Evolutionary conservation across 2,888 invertebrate species (phyloP).

Genomic region (Macroteleia sp.): DNA sequence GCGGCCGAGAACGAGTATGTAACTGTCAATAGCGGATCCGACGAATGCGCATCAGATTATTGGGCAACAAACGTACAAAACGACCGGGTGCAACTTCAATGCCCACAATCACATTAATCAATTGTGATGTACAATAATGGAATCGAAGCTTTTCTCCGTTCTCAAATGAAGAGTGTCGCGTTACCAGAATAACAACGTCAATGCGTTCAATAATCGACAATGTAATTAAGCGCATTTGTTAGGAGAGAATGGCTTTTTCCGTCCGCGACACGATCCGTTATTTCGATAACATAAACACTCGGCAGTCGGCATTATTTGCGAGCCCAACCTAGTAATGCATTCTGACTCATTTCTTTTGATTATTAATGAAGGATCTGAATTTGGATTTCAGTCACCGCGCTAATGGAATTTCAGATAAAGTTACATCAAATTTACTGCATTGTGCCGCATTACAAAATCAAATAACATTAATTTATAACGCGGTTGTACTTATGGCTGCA

Average conservation of each 20-base stretch:
- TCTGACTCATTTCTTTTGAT: slow-evolving; percentile 52
- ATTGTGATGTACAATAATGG: slow-evolving; percentile 30
- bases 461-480: slow-evolving; percentile 13
- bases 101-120: slow-evolving; percentile 29
- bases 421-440: slow-evolving; percentile 24
- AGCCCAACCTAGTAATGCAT: slow-evolving; percentile 28
- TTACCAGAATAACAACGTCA: slow-evolving; percentile 49
- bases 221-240: slow-evolving; percentile 63
- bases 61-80: slow-evolving; percentile 1
- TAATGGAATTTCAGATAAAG: slow-evolving; percentile 59
- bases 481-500: not conserved
- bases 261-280: slow-evolving; percentile 31
- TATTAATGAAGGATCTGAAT: slow-evolving; percentile 53
- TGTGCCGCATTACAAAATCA: slow-evolving; percentile 6
- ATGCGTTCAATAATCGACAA: slow-evolving; percentile 55
- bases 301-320: slow-evolving; percentile 32
- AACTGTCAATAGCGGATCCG: slow-evolving; percentile 33
- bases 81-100: not conserved
- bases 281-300: slow-evolving; percentile 46
- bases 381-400: slow-evolving; percentile 39
- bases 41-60: slow-evolving; percentile 22
- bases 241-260: slow-evolving; percentile 39
- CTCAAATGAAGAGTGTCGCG: slow-evolving; percentile 26
- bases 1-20: slow-evolving; percentile 15
- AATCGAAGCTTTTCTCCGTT: slow-evolving; percentile 11